Conservation (phyloP, 2,113 vertebrate species). For the Grammomys dolichurus region DNA sequence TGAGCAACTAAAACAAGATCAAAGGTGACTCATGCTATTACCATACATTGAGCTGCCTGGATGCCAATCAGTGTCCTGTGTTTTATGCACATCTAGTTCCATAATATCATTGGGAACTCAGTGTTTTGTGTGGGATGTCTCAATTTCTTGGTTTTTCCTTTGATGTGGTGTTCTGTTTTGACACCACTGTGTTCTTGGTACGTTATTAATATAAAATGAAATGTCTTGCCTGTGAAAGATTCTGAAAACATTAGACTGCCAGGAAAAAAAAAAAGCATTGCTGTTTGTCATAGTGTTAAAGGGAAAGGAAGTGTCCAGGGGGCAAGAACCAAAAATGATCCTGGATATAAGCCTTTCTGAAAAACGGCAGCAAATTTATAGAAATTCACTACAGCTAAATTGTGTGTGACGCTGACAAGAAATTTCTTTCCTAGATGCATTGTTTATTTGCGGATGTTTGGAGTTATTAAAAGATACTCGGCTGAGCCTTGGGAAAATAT, state of each 20-base stretch:
- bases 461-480: constrained; percentile 60
- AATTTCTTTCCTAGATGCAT: constrained; percentile 47
- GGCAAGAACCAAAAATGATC: neutral
- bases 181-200: neutral
- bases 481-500: neutral
- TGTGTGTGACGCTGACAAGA: neutral
- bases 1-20: neutral
- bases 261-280: neutral
- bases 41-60: neutral
- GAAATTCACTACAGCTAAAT: constrained; percentile 45
- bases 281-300: neutral
- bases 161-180: neutral
- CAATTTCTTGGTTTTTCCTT: constrained; percentile 8
- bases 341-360: constrained; percentile 31
- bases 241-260: neutral
- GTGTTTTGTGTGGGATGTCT: neutral
- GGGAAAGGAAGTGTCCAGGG: neutral
- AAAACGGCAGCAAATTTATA: neutral
- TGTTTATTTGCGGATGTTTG: constrained; percentile 64
- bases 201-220: constrained; percentile 25
- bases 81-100: neutral
- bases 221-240: constrained; percentile 12
- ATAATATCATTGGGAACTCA: neutral
- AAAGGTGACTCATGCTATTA: neutral
- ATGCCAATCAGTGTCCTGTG: neutral